Base-by-base conservation (phyloP, 2,113 vertebrate species). In the Cochlearius cochlearius region DNA sequence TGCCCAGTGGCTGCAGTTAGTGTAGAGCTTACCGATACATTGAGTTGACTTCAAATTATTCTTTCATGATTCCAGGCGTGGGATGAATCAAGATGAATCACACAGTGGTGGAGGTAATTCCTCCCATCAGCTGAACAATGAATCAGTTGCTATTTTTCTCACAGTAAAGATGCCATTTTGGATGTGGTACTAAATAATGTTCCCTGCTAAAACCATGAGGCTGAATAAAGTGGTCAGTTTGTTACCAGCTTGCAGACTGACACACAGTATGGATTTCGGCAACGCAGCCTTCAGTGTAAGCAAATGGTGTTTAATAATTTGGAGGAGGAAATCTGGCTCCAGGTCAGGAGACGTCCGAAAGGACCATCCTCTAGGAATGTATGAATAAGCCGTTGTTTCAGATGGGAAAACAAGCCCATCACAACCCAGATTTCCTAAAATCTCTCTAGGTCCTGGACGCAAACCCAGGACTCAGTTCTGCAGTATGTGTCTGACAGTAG, bases 51-150 rank as follows among this genome's bases (percentile, higher is more conserved):
- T 84, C 74, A 74, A 91, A 83, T 69, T 39, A 66, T 69, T 87
- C 38, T 64, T 94, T 71, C 17, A 1, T 90, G 63, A 92, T 90
- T 96, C 78, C 92, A 82, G 47, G 75, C 15, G 32, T 91, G 50
- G 67, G 95, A 50, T 53, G 85, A 88, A 96, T 52, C 62, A 49
- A 73, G 94, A 93, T 96, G 72, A 97, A 94, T 96, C 91, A 93
- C 50, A 36, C 38, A 30, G 56, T 34, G 30, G 55, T 62, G 45
- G 71, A 92, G 67, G 78, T 88, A 94, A 97, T 95, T 95, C 88
- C 81, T 96, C 90, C 34, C 85, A 72, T 93, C 91, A 83, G 94
- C 94, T 93, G 94, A 94, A 60, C 82, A 93, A 91, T 71, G 73
- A 92, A 86, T 90, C 78, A 95, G 95, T 52, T 27, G 9, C 82